A percentile compares a stretch with the other conserved stretches of the same genome.
These are phyloP conservation scores for Cinclus cinclus DNA, from an alignment of 2,113 vertebrate species.

Conservation along the genomic window DNA sequence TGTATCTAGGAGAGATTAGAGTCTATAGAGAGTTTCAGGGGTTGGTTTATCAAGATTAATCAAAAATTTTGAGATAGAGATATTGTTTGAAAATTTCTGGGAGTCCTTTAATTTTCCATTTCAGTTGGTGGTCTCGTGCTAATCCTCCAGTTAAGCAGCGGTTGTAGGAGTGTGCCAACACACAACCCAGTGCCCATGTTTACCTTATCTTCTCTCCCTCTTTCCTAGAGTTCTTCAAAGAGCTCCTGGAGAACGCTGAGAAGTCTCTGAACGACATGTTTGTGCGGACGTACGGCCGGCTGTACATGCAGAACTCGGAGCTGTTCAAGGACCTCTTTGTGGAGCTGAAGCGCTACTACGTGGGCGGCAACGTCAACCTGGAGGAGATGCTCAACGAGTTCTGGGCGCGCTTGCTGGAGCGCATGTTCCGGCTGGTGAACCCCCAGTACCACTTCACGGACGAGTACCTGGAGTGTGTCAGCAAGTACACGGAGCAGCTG, in stretches of 20 bases:
- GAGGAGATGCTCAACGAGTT: conserved; percentile 95
- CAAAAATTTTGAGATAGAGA: background rate
- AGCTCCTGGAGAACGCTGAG: conserved; percentile 91
- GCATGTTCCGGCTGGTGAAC: conserved; percentile 96
- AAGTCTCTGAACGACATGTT: conserved; percentile 93
- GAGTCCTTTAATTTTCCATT: background rate
- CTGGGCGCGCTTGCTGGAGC: conserved; percentile 93
- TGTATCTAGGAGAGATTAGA: too few species aligned
- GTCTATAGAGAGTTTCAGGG: fast-evolving
- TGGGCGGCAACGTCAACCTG: conserved; percentile 84
- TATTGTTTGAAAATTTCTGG: background rate
- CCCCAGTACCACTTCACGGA: conserved; percentile 93
- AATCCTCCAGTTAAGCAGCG: background rate
- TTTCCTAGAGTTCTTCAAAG: conserved; percentile 92
- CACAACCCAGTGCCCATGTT: fast-evolving
- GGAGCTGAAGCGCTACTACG: conserved; percentile 87
- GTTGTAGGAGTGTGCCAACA: background rate
- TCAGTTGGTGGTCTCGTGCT: background rate
- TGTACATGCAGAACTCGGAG: conserved; percentile 93
- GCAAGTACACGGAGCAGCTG: conserved; percentile 92
- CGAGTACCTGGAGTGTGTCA: conserved; percentile 93
- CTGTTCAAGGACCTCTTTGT: conserved; percentile 94
- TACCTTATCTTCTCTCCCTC: background rate
- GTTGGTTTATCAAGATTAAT: background rate
- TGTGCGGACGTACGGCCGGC: conserved; percentile 89